Percentiles rank a stretch among this genome's conserved stretches.
These are phyloP conservation scores for Suillia variegata DNA, from an alignment of 2,888 invertebrate species.

Conservation along the genomic window DNA sequence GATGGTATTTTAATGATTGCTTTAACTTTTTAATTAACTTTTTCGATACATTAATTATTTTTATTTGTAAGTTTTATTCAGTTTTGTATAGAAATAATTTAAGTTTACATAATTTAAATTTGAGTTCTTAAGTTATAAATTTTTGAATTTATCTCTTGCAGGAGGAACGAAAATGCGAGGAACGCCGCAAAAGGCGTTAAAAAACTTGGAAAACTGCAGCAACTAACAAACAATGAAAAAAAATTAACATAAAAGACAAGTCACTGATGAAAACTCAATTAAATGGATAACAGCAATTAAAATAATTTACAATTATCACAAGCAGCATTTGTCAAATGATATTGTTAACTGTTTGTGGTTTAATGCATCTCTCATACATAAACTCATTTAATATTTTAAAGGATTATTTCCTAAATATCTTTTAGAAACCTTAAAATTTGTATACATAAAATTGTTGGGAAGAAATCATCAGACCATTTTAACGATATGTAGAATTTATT, in stretches of 20 bases:
- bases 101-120: too few species aligned
- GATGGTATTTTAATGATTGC: conserved; percentile 10
- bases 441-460: too few species aligned
- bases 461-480: too few species aligned
- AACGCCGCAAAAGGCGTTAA: conserved; percentile 45
- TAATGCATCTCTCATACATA: too few species aligned
- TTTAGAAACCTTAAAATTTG: too few species aligned
- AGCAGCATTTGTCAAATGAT: too few species aligned
- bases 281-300: too few species aligned
- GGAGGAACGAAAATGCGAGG: conserved; percentile 52
- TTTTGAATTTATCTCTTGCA: conserved; percentile 29
- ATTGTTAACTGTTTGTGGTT: too few species aligned
- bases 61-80: background rate
- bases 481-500: too few species aligned
- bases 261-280: background rate
- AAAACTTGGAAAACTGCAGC: background rate
- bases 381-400: too few species aligned
- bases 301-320: too few species aligned
- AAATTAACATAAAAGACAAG: background rate
- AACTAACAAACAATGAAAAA: background rate
- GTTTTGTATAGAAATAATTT: background rate
- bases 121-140: background rate
- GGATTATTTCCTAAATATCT: too few species aligned
- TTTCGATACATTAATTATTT: background rate
- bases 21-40: background rate